phyloP scores from a whole-genome alignment of 2,888 invertebrate genomes.

The Caenorhabditis uteleia region DNA sequence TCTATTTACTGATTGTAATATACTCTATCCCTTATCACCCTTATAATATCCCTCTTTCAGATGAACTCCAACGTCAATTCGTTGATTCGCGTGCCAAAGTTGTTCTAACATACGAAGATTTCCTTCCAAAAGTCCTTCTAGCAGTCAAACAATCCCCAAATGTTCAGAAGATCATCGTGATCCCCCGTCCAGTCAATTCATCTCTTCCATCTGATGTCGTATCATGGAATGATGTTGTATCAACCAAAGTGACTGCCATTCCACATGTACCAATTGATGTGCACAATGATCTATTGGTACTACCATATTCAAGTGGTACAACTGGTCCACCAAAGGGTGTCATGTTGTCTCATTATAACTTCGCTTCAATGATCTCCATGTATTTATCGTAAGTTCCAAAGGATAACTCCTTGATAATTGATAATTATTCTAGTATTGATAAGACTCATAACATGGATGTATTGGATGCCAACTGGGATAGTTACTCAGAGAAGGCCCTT shows the following conservation, averaged over 20 bases:
- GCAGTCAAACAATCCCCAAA: slow-evolving; percentile 49
- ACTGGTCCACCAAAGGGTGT: slow-evolving; percentile 67
- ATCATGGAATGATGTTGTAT: slow-evolving; percentile 43
- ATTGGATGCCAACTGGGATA: slow-evolving; percentile 51
- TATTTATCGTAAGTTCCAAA: slow-evolving; percentile 40
- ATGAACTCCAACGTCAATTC: slow-evolving; percentile 61
- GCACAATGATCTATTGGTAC: slow-evolving; percentile 52
- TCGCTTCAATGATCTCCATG: slow-evolving; percentile 58
- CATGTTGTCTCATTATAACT: slow-evolving; percentile 60
- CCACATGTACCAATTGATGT: slow-evolving; percentile 43
- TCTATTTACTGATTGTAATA: slow-evolving; percentile 59
- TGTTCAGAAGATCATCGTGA: slow-evolving; percentile 50
- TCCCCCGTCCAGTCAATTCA: slow-evolving; percentile 32
- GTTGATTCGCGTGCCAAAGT: slow-evolving; percentile 54
- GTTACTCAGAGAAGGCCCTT: slow-evolving; percentile 46
- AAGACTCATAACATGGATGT: slow-evolving; percentile 25
- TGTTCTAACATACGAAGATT: slow-evolving; percentile 53
- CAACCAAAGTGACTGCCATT: slow-evolving; percentile 39
- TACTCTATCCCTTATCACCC: neutral
- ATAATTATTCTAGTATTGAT: slow-evolving; percentile 34
- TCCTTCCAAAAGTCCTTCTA: slow-evolving; percentile 54
- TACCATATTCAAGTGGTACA: slow-evolving; percentile 65
- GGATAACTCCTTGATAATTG: neutral
- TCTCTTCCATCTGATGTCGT: slow-evolving; percentile 38
- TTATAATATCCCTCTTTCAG: slow-evolving; percentile 32